Evolutionary conservation across 1,140 invertebrate genomes (phyloP), one percentile per base, ranked within the genome.

Genomic region (Batillaria attramentaria): DNA sequence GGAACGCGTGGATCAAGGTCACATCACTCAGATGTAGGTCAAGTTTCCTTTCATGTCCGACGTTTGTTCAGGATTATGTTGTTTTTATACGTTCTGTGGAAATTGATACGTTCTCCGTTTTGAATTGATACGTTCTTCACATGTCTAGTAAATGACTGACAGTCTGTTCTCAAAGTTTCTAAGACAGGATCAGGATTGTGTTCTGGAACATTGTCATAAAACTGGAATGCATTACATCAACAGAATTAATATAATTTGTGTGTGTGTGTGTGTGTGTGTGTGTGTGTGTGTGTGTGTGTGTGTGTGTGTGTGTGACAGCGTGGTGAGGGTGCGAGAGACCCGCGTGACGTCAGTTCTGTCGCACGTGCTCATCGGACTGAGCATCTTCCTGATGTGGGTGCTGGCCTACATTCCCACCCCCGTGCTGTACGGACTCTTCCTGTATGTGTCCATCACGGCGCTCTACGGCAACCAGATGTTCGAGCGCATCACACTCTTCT

Each of bases 401-500:
- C 86, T 94, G 81, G 91, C 91, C 24, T 93, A 93, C 85, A 94
- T 94, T 75, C 94, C 94, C 65, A 93, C 92, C 4, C 92, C 94
- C 18, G 94, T 94, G 35, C 91, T 94, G 2, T 93, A 94, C 85
- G 94, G 94, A 41, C 91, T 94, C n/a, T 94, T 94, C 88, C 91
- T 94, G 46, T 94, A 94, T 85, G 93, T 94, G 90, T 94, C 93
- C 60, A 91, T 94, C 78, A 94, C 93, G 5, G 93, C 94, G 28
- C 91, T 94, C 62, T 92, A 92, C 83, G 93, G 93, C 43, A 94
- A 94, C 87, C 94, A 94, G 88, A 92, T 94, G 92, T 94, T 94
- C 89, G 94, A 94, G 87, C 87, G 94, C 77, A 92, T 94, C n/a
- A 91, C 92, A 43, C 89, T 94, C 13, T 90, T 94, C 16, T 93